Percentiles rank a stretch among this genome's conserved stretches.
Conservation (phyloP, 2,113 vertebrate genomes). For the Spheniscus mendiculus region DNA sequence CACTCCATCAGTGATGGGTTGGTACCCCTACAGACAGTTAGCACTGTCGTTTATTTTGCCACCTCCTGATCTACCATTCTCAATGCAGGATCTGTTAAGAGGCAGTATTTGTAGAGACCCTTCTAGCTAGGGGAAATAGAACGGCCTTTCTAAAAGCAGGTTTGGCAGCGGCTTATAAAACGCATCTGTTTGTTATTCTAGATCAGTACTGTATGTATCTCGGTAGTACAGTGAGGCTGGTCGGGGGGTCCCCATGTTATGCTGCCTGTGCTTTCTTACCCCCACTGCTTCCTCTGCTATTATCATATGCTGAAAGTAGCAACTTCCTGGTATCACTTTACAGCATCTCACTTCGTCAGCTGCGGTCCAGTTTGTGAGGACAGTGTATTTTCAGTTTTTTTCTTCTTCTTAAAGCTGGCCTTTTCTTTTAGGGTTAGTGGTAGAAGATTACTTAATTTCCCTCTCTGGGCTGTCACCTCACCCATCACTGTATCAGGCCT, state of each 20-base stretch:
- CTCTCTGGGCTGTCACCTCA: background rate
- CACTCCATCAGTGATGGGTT: background rate
- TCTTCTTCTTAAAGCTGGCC: background rate
- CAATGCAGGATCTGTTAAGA: background rate
- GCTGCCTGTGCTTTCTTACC: background rate
- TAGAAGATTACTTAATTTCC: background rate
- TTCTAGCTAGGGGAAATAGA: background rate
- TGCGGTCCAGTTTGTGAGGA: background rate
- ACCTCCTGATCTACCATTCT: background rate
- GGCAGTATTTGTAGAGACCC: background rate
- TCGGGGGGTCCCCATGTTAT: rapidly evolving
- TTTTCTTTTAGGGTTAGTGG: background rate
- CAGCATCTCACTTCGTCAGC: background rate
- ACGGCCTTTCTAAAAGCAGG: background rate
- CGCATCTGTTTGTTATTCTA: background rate
- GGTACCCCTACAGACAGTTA: background rate
- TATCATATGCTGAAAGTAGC: background rate
- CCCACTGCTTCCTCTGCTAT: background rate
- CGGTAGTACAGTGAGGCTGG: background rate
- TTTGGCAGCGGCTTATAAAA: background rate
- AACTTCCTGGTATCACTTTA: background rate
- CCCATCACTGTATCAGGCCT: rapidly evolving
- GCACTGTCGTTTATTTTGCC: background rate
- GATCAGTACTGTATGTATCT: background rate
- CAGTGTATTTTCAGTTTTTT: background rate